Percentiles rank a stretch among this genome's conserved stretches.
phyloP scores from a whole-genome alignment of 2,113 vertebrate genomes.

The Cettia cetti region DNA sequence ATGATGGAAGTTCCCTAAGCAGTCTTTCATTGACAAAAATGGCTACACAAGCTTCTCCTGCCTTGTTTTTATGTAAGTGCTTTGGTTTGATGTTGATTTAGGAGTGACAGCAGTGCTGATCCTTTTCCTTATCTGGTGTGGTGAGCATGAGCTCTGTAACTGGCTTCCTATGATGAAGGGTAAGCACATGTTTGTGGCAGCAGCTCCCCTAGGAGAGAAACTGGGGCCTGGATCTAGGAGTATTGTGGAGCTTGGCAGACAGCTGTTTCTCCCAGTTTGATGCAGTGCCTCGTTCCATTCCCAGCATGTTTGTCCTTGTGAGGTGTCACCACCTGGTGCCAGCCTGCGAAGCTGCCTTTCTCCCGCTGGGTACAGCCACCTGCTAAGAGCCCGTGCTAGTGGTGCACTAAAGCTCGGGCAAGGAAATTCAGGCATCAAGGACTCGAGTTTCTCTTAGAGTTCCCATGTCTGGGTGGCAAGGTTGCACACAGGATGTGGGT shows the following conservation, averaged over 20 bases:
- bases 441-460: background rate
- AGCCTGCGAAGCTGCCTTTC: background rate
- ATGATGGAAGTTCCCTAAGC: background rate
- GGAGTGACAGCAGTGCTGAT: background rate
- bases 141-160: background rate
- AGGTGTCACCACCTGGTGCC: slow-evolving; percentile 7
- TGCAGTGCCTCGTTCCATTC: background rate
- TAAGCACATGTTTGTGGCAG: background rate
- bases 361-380: background rate
- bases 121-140: background rate
- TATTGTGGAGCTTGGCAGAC: background rate
- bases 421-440: background rate
- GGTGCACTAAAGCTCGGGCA: rapidly evolving
- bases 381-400: background rate
- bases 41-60: background rate
- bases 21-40: background rate
- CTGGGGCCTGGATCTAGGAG: background rate
- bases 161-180: background rate
- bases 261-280: background rate
- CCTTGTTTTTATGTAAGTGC: background rate
- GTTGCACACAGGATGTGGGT: background rate
- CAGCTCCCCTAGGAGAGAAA: background rate
- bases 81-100: background rate
- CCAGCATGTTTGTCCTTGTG: background rate
- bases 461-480: background rate